These are phyloP conservation scores for Tursiops truncatus DNA, from an alignment of 2,113 vertebrate species.

Conservation along the genomic window DNA sequence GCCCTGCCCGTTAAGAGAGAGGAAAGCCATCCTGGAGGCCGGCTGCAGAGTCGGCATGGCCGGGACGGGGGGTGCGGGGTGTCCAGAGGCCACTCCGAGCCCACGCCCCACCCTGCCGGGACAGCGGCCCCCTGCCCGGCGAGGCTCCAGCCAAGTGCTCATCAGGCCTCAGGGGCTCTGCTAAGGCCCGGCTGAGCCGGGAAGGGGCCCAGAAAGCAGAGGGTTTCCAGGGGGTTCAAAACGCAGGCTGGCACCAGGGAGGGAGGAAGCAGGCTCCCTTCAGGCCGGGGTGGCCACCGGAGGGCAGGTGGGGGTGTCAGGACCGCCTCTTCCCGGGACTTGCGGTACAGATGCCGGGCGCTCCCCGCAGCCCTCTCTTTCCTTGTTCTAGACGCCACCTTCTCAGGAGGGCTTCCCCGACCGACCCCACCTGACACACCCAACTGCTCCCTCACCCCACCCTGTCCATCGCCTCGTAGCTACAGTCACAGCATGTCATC, in stretches of 20 bases:
- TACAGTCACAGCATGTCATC: background rate
- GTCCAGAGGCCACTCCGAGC: background rate
- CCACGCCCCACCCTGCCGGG: background rate
- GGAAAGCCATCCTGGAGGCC: background rate
- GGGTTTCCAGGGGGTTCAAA: background rate
- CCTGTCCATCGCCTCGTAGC: background rate
- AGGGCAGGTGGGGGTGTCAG: fast-evolving
- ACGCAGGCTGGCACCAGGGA: fast-evolving
- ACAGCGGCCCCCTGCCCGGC: too few relatives aligned
- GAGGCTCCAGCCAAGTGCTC: fast-evolving
- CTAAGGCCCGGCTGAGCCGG: fast-evolving
- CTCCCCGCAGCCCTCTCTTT: background rate
- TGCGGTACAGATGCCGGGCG: fast-evolving
- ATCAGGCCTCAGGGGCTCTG: fast-evolving
- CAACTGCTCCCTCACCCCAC: background rate
- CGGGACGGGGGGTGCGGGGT: fast-evolving
- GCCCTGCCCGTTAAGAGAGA: background rate
- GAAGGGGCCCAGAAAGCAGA: background rate
- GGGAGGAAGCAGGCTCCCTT: background rate
- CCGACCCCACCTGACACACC: background rate
- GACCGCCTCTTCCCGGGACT: background rate
- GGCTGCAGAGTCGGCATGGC: fast-evolving
- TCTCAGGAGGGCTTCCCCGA: background rate
- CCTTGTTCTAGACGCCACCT: background rate
- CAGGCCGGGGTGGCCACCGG: too few relatives aligned